Evolutionary conservation across 2,113 vertebrate species (phyloP).

Genomic region (Antechinus flavipes): DNA sequence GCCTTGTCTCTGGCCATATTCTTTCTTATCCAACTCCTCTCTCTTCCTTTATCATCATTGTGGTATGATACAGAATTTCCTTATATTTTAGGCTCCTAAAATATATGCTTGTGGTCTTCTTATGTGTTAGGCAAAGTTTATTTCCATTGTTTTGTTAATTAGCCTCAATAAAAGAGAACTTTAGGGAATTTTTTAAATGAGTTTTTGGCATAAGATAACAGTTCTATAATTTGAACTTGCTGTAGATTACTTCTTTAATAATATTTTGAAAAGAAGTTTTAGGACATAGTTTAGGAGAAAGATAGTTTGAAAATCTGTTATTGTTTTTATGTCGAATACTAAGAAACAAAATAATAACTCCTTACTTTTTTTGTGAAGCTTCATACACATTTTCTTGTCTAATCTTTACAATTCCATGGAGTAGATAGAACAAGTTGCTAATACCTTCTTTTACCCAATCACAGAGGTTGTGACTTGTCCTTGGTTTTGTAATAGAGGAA

Average conservation of each 20-base stretch:
- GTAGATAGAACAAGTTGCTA: not conserved
- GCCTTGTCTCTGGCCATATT: not conserved
- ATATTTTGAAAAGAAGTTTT: not conserved
- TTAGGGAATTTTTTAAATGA: conserved; percentile 15
- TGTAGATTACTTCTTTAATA: not conserved
- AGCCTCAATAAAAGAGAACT: not conserved
- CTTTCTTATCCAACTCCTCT: not conserved
- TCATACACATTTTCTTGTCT: not conserved
- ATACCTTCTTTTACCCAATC: not conserved
- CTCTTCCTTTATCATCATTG: not conserved
- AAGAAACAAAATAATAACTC: not conserved
- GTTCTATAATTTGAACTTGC: not conserved
- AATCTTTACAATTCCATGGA: not conserved
- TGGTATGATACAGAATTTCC: not conserved
- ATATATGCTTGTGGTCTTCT: not conserved
- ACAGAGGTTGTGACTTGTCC: not conserved
- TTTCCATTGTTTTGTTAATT: not conserved
- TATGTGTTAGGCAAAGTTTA: not conserved
- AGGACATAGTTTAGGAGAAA: not conserved
- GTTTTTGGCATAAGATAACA: not conserved
- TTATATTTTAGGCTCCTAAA: not conserved
- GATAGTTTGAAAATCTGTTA: not conserved
- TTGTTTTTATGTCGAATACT: not conserved
- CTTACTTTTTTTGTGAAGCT: not conserved
- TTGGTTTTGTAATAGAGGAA: not conserved